Evolutionary conservation across 2,888 invertebrate genomes (phyloP).

Genomic region (Melikaiella ostensackeni): DNA sequence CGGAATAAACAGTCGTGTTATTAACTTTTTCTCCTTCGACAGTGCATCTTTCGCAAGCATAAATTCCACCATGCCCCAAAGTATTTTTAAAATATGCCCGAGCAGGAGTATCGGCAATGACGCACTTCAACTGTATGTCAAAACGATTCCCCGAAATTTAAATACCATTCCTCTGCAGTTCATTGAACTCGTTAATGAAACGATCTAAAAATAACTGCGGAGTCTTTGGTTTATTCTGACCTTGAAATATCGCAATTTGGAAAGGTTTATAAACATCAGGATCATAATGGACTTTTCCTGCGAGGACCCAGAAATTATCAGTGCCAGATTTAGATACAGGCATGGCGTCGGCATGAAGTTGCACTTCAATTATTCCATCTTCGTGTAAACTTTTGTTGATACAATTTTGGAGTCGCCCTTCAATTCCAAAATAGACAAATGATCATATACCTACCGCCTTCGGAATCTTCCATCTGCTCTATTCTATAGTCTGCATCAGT

Average conservation of each 20-base stretch:
- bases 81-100: conserved; percentile 53
- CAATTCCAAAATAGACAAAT: conserved; percentile 51
- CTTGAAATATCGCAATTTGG: conserved; percentile 53
- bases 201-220: conserved; percentile 49
- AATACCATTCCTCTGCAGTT: conserved; percentile 46
- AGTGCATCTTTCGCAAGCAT: conserved; percentile 53
- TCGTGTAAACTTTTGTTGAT: conserved; percentile 46
- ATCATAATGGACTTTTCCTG: conserved; percentile 49
- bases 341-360: conserved; percentile 51
- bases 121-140: conserved; percentile 47
- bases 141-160: conserved; percentile 44
- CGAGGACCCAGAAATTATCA: conserved; percentile 52
- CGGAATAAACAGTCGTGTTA: conserved; percentile 41
- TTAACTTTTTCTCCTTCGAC: conserved; percentile 42
- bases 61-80: conserved; percentile 53
- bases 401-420: conserved; percentile 40
- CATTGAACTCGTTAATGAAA: conserved; percentile 52
- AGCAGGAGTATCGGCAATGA: conserved; percentile 56
- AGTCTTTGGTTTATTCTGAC: conserved; percentile 52
- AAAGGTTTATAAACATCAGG: conserved; percentile 52
- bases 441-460: conserved; percentile 40
- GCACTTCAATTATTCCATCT: conserved; percentile 41
- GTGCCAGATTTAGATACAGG: conserved; percentile 50
- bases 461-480: conserved; percentile 26
- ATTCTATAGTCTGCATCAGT: too few relatives aligned